Percentiles rank a stretch among this genome's conserved stretches.
Conservation (phyloP, 2,113 vertebrate species). For the Zosterops japonicus region DNA sequence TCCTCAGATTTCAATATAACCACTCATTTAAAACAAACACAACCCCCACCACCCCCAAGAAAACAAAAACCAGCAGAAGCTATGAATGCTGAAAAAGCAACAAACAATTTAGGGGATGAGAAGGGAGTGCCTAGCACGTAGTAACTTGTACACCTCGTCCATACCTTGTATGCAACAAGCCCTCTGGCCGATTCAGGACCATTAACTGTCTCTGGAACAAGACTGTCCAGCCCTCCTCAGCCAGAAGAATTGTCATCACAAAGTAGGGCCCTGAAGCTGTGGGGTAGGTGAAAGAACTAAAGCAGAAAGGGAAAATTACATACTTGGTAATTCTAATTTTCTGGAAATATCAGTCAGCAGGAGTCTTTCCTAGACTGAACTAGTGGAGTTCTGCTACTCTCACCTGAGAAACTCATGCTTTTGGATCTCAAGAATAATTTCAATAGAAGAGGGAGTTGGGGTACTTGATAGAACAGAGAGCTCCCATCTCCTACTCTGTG, state of each 20-base stretch:
- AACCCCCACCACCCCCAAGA: neutral
- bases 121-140: conserved; percentile 50
- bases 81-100: conserved; percentile 45
- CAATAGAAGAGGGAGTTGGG: neutral
- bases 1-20: neutral
- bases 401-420: neutral
- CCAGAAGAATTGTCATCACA: conserved; percentile 74
- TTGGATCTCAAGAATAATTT: neutral
- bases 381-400: neutral
- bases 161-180: conserved; percentile 72
- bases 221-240: conserved; percentile 67
- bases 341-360: conserved; percentile 17
- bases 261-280: conserved; percentile 69
- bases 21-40: neutral
- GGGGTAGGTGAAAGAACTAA: conserved; percentile 68
- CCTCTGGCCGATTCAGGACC: conserved; percentile 69
- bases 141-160: conserved; percentile 34
- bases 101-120: conserved; percentile 22
- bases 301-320: conserved; percentile 70
- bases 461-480: accelerated
- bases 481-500: neutral
- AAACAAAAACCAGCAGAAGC: conserved; percentile 3
- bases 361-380: conserved; percentile 7
- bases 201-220: conserved; percentile 71
- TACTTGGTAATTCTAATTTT: conserved; percentile 49